Evolutionary conservation across 2,113 vertebrate species (phyloP).

Genomic region (Mixornis gularis): DNA sequence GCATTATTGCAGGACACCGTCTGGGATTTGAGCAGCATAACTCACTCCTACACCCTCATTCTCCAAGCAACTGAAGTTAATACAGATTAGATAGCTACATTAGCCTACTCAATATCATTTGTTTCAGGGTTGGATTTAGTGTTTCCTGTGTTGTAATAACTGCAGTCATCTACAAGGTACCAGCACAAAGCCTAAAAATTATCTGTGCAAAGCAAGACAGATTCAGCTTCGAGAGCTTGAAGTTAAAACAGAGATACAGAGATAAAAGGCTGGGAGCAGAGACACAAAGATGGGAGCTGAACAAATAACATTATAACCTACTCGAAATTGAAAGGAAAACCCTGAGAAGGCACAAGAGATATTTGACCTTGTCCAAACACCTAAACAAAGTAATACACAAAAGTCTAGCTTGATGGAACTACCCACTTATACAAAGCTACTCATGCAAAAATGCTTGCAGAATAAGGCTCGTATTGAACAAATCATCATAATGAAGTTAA

Average conservation of each 20-base stretch:
- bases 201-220: not conserved
- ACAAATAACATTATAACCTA: not conserved
- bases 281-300: not conserved
- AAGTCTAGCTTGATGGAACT: not conserved
- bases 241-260: not conserved
- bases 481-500: not conserved
- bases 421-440: not conserved
- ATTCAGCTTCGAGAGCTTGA: not conserved
- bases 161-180: not conserved
- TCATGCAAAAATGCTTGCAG: not conserved
- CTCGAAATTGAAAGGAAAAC: not conserved
- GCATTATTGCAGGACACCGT: not conserved
- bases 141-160: not conserved
- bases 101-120: not conserved
- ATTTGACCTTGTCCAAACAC: not conserved
- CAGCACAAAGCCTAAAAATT: not conserved
- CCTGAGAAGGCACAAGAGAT: not conserved
- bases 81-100: not conserved
- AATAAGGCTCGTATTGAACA: not conserved
- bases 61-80: not conserved
- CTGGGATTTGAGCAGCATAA: not conserved
- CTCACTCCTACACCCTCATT: not conserved
- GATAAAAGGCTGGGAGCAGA: not conserved
- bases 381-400: not conserved
- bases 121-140: not conserved